phyloP scores from a whole-genome alignment of 2,113 vertebrate species.

The Proteles cristata region DNA sequence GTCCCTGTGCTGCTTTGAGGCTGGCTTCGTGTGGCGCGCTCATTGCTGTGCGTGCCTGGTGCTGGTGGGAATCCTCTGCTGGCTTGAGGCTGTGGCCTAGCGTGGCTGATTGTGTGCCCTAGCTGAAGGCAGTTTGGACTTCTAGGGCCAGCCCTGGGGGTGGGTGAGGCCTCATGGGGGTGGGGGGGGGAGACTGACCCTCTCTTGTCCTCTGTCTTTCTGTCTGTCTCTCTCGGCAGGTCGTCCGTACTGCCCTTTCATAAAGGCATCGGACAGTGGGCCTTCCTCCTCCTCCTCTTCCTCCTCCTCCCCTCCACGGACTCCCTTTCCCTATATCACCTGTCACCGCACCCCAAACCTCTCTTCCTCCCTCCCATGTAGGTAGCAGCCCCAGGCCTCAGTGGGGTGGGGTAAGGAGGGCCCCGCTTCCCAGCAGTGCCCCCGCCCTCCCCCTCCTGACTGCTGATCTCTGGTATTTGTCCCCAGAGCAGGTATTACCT shows the following conservation, averaged over 20 bases:
- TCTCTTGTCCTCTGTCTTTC: conserved; percentile 85
- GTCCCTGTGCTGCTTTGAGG: not conserved
- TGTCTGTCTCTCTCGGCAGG: conserved; percentile 91
- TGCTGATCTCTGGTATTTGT: conserved; percentile 52
- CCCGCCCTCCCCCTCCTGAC: conserved; percentile 69
- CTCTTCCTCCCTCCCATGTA: conserved; percentile 92
- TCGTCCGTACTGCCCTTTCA: conserved; percentile 98
- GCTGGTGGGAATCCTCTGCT: not conserved
- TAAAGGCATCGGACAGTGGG: conserved; percentile 97
- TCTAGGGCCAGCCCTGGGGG: conserved; percentile 60
- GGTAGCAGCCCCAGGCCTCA: conserved; percentile 84
- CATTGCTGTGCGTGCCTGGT: not conserved
- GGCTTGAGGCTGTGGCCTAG: conserved; percentile 47
- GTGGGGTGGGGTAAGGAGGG: conserved; percentile 68
- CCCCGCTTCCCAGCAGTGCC: conserved; percentile 72
- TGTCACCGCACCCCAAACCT: conserved; percentile 92
- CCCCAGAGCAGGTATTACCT: conserved; percentile 64
- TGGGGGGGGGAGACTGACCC: conserved; percentile 86
- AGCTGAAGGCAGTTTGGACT: conserved; percentile 62
- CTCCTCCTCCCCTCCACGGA: conserved; percentile 91
- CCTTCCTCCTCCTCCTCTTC: conserved; percentile 90
- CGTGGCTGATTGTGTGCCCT: conserved; percentile 52
- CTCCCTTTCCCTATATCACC: conserved; percentile 89
- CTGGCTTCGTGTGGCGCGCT: conserved; percentile 22
- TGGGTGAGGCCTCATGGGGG: conserved; percentile 61